Base-by-base conservation (phyloP, 2,113 vertebrate species). In the Lethenteron reissneri region DNA sequence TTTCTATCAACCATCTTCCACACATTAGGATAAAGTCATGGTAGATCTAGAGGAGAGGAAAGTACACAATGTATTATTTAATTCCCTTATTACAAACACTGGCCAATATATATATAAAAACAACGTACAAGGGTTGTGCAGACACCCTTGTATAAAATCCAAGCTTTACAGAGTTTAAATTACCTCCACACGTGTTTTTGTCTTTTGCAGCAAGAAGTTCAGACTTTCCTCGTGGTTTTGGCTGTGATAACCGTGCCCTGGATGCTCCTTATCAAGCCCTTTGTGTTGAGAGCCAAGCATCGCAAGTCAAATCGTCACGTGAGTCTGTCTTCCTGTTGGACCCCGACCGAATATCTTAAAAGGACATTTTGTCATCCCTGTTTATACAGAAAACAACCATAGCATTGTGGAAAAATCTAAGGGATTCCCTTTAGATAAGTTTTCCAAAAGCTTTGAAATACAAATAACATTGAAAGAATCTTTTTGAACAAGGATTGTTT, bases 221-320 rank as follows among this genome's bases (percentile, higher is more conserved):
- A 79, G 72, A 79, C 74, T 15, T 78, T 76, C 58, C 69, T 79
- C 69, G 74, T 79, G 56, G 58, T 78, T 19, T 60, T 73, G 58
- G 78, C 77, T 69, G 19, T 78, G 15, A 21, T 78, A n/a, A 76
- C 76, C 74, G 74, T 79, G 14, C 78, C 78, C 14, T 75, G 78
- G 75, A 74, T 79, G 71, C 72, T 79, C 10, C 69, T 79, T 69
- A 62, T 73, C 21, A 79, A 79, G 15, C 77, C 78, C n/a, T 56
- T 78, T 3, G 73, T 79, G 10, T 56, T 76, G 25, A 41, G 41
- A 41, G 41, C 41, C 41, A 41, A 41, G 41, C 41, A 41, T 41
- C 41, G 41, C 41, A 41, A 41, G 41, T 41, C 41, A 41, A 41
- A 41, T 41, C 41, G 41, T 41, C 7, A 41, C 41, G 41, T 41